A percentile compares a stretch with the other conserved stretches of the same genome.
Conservation (phyloP, 2,888 invertebrate species). For the Mesochorus sp. region DNA sequence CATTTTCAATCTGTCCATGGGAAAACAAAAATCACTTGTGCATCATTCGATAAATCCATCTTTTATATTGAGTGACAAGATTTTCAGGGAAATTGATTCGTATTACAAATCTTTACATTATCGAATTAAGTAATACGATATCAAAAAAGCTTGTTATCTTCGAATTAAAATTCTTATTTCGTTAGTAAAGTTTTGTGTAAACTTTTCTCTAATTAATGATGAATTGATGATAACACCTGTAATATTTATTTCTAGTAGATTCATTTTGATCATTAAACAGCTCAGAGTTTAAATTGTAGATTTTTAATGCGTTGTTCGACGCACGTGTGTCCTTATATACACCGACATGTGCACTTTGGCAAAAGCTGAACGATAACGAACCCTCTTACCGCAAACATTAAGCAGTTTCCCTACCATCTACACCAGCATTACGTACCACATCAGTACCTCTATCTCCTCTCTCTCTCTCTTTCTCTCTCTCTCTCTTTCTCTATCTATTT, state of each 20-base stretch:
- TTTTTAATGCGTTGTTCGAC: conserved; percentile 26
- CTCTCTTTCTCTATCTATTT: not conserved
- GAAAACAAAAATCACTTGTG: not conserved
- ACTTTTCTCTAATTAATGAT: too few species aligned
- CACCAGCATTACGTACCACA: conserved; percentile 27
- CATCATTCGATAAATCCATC: too few species aligned
- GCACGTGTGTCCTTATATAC: conserved; percentile 29
- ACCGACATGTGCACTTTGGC: conserved; percentile 33
- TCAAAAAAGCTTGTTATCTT: too few species aligned
- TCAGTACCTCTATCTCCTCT: not conserved
- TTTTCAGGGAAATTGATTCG: too few species aligned
- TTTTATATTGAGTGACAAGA: too few species aligned
- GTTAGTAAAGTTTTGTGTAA: too few species aligned
- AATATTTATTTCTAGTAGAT: too few species aligned
- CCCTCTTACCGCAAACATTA: conserved; percentile 51
- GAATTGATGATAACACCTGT: too few species aligned
- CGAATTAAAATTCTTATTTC: too few species aligned
- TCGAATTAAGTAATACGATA: too few species aligned
- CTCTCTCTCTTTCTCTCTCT: not conserved
- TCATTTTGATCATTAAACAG: conserved; percentile 45
- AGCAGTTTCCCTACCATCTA: conserved; percentile 45
- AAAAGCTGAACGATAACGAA: conserved; percentile 55
- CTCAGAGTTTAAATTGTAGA: not conserved
- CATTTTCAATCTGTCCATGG: not conserved
- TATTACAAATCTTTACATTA: too few species aligned